Evolutionary conservation across 2,113 vertebrate genomes (phyloP).

Genomic region (Mungos mungo): DNA sequence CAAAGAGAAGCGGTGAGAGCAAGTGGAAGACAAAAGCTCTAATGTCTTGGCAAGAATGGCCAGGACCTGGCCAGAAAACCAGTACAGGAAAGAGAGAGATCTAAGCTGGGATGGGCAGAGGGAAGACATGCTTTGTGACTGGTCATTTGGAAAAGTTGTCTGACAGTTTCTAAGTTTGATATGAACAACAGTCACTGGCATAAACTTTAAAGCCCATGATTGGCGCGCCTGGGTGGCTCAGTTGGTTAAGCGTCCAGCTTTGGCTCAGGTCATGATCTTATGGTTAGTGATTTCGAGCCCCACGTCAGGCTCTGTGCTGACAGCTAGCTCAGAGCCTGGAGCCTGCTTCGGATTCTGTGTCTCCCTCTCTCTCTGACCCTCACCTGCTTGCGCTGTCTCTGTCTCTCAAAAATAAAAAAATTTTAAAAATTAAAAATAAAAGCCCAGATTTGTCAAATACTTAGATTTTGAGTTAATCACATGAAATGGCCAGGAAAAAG

Average conservation of each 20-base stretch:
- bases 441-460: neutral
- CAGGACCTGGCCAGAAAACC: too few species aligned
- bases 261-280: too few species aligned
- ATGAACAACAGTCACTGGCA: neutral
- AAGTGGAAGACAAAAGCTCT: neutral
- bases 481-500: neutral
- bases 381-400: too few species aligned
- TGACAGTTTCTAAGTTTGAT: neutral
- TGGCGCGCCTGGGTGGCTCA: too few species aligned
- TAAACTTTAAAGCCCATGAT: neutral
- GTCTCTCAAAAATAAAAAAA: too few species aligned
- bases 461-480: neutral
- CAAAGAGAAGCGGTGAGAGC: neutral
- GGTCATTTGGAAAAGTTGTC: neutral
- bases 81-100: neutral
- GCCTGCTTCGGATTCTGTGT: too few species aligned
- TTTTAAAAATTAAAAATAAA: neutral
- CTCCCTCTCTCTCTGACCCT: too few species aligned
- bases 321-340: too few species aligned
- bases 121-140: neutral
- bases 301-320: too few species aligned
- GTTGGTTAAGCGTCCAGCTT: too few species aligned
- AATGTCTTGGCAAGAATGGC: neutral
- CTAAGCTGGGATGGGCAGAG: fast-evolving
- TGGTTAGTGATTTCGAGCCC: too few species aligned